A percentile compares a stretch with the other conserved stretches of the same genome.
Evolutionary conservation across 2,113 vertebrate species (phyloP).

Genomic region (Phasianus colchicus): DNA sequence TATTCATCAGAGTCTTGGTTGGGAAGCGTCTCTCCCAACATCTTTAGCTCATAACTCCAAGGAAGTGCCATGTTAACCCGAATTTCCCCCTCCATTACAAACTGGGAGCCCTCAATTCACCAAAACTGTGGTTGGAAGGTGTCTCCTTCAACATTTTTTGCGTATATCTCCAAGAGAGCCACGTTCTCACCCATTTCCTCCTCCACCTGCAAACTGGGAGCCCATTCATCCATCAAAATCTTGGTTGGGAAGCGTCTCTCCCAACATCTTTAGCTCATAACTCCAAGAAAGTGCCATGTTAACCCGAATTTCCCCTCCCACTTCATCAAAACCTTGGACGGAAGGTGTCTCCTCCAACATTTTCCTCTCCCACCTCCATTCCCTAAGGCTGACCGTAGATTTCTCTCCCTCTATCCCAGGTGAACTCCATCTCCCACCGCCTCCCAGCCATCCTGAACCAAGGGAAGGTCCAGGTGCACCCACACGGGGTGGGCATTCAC

Average conservation of each 20-base stretch:
- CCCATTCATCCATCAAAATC: background rate
- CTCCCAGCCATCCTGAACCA: slow-evolving; percentile 38
- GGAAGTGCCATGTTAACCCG: no score
- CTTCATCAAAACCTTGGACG: background rate
- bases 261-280: accelerated
- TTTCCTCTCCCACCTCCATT: background rate
- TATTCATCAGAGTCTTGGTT: background rate
- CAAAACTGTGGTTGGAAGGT: no score
- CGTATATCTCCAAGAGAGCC: no score
- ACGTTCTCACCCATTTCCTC: accelerated
- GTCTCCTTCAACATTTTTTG: no score
- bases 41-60: background rate
- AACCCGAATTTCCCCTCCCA: background rate
- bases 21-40: background rate
- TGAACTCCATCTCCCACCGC: slow-evolving; percentile 56
- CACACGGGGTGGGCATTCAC: slow-evolving; percentile 18
- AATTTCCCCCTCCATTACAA: no score
- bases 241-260: background rate
- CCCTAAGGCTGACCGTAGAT: background rate
- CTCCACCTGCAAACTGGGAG: no score
- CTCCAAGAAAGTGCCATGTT: background rate
- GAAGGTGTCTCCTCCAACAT: background rate
- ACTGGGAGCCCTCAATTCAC: no score
- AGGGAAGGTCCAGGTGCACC: slow-evolving; percentile 31
- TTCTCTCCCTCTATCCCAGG: slow-evolving; percentile 17